phyloP scores from a whole-genome alignment of 2,888 invertebrate genomes.

The Hyles lineata region DNA sequence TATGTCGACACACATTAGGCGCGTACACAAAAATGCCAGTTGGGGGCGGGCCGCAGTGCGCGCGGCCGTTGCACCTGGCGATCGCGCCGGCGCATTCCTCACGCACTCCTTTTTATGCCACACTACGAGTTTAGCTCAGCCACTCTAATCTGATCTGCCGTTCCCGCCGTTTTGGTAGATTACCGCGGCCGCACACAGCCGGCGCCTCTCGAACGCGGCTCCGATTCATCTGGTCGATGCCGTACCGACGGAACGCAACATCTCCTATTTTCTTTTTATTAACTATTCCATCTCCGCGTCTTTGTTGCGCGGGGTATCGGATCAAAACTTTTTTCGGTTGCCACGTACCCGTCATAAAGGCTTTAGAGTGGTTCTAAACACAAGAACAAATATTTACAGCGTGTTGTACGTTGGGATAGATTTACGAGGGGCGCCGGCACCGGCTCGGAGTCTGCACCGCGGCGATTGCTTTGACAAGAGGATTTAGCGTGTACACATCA shows the following conservation, averaged over 20 bases:
- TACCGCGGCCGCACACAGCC: conserved; percentile 13
- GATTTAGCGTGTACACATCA: conserved; percentile 66
- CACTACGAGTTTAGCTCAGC: conserved; percentile 71
- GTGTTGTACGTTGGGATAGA: conserved; percentile 58
- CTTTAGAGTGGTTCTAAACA: conserved; percentile 49
- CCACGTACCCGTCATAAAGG: conserved; percentile 46
- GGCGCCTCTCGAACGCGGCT: conserved; percentile 36
- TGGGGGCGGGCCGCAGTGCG: conserved; percentile 64
- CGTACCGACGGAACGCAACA: conserved; percentile 65
- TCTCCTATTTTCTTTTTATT: conserved; percentile 63
- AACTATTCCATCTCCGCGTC: conserved; percentile 67
- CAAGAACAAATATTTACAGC: conserved; percentile 68
- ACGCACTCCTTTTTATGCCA: conserved; percentile 82
- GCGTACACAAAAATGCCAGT: conserved; percentile 77
- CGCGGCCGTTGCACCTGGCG: conserved; percentile 82
- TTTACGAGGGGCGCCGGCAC: conserved; percentile 54
- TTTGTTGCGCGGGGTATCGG: conserved; percentile 62
- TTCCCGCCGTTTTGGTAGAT: conserved; percentile 47
- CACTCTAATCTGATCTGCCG: conserved; percentile 60
- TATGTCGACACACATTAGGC: conserved; percentile 67
- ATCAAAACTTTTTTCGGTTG: conserved; percentile 59
- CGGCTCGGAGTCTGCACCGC: conserved; percentile 40
- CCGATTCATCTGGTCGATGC: conserved; percentile 53
- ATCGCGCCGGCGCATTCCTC: conserved; percentile 78
- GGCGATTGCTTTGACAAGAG: conserved; percentile 56